A percentile compares a stretch with the other conserved stretches of the same genome.
Conservation (phyloP, 2,888 invertebrate species). For the Epistrophe eligans region DNA sequence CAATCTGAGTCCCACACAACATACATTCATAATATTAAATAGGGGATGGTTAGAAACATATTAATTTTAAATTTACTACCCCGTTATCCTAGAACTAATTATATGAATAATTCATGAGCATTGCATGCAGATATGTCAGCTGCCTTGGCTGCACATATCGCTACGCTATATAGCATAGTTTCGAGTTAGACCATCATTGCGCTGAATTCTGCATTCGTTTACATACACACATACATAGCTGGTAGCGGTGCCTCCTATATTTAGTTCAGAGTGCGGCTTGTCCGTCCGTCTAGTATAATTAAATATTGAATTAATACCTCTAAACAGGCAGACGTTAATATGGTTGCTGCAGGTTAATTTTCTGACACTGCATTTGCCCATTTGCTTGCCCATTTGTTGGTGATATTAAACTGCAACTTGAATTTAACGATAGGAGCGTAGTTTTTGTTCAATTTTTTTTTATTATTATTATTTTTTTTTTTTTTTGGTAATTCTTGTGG, state of each 20-base stretch:
- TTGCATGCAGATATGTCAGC: conserved; percentile 53
- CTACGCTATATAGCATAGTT: neutral
- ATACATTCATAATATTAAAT: neutral
- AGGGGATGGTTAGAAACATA: conserved; percentile 55
- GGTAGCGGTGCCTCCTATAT: neutral
- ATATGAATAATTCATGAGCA: conserved; percentile 70
- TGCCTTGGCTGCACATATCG: neutral
- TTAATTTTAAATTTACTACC: conserved; percentile 72
- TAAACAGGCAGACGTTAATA: conserved; percentile 53
- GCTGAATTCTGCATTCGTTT: neutral
- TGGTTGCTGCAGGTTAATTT: conserved; percentile 54
- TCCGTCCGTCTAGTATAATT: conserved; percentile 52
- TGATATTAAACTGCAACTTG: conserved; percentile 49
- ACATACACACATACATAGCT: neutral
- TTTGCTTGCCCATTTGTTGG: conserved; percentile 14
- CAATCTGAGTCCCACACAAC: conserved; percentile 32
- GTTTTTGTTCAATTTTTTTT: neutral
- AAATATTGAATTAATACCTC: conserved; percentile 73
- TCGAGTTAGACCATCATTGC: conserved; percentile 25
- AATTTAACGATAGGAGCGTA: conserved; percentile 24
- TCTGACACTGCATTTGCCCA: conserved; percentile 32
- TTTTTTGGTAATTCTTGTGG: neutral
- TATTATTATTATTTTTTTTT: neutral
- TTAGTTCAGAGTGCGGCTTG: conserved; percentile 1
- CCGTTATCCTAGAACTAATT: conserved; percentile 70